These are phyloP conservation scores for Mycteria americana DNA, from an alignment of 2,797 vertebrate species.

Conservation along the genomic window DNA sequence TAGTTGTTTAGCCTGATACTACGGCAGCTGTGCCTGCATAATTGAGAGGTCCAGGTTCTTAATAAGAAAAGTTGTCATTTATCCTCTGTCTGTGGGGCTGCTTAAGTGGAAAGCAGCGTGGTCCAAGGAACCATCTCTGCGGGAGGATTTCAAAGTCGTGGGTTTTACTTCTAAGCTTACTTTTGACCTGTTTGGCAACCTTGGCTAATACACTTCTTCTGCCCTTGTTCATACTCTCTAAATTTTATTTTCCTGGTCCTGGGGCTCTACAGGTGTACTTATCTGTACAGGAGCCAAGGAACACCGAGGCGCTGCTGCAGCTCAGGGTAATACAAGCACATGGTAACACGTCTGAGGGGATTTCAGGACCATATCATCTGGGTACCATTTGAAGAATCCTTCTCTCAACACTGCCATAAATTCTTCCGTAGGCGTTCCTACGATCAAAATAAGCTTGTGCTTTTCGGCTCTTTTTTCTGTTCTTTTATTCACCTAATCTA, in stretches of 20 bases:
- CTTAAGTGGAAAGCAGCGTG: not conserved
- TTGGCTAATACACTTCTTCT: not conserved
- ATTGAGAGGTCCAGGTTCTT: not conserved
- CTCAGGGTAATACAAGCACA: not conserved
- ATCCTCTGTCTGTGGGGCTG: not conserved
- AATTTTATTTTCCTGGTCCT: not conserved
- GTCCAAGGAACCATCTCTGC: not conserved
- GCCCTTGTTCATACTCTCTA: not conserved
- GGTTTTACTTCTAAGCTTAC: not conserved
- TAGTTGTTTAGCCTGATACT: not conserved
- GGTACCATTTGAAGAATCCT: not conserved
- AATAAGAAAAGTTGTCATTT: not conserved
- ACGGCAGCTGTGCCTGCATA: not conserved
- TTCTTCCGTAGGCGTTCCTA: not conserved
- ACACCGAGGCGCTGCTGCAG: not conserved
- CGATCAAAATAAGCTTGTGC: not conserved
- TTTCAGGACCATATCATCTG: not conserved
- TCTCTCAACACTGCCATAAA: not conserved
- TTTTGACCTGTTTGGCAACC: not conserved
- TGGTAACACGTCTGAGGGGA: fast-evolving
- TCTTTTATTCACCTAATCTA: not conserved
- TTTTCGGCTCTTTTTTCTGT: not conserved
- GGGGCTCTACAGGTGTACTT: not conserved
- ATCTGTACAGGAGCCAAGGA: not conserved
- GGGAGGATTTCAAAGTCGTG: not conserved